Conservation (phyloP, 2,888 invertebrate species). For the Agonopterix alstromeriana region DNA sequence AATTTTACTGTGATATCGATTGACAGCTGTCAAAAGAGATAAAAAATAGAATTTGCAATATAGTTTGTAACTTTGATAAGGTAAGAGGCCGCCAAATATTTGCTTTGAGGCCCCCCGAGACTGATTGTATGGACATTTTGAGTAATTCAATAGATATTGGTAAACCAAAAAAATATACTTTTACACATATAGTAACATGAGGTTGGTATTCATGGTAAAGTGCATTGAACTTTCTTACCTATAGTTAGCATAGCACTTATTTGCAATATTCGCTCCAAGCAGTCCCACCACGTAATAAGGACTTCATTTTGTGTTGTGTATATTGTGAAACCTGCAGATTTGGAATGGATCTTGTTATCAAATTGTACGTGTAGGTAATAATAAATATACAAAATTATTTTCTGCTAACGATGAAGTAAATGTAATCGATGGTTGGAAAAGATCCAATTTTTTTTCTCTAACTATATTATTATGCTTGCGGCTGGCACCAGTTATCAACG, state of each 20-base stretch:
- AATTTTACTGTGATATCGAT: constrained; percentile 39
- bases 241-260: too few species aligned
- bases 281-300: too few species aligned
- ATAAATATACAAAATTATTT: constrained; percentile 8
- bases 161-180: too few species aligned
- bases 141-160: background rate
- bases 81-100: constrained; percentile 26
- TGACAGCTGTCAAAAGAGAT: constrained; percentile 53
- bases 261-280: too few species aligned
- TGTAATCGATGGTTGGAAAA: constrained; percentile 68
- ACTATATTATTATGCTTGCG: constrained; percentile 45
- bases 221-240: too few species aligned
- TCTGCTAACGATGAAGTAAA: constrained; percentile 57
- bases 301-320: too few species aligned
- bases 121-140: too few species aligned
- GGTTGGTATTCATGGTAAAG: too few species aligned
- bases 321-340: too few species aligned
- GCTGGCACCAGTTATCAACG: constrained; percentile 59
- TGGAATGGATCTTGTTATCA: background rate
- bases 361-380: background rate
- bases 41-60: constrained; percentile 17
- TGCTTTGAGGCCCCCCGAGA: background rate
- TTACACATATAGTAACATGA: too few species aligned
- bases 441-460: constrained; percentile 51
- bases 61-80: constrained; percentile 36